Percentiles rank a stretch among this genome's conserved stretches.
These are phyloP conservation scores for Pediacus dermestoides DNA, from an alignment of 2,888 invertebrate species.

Conservation along the genomic window DNA sequence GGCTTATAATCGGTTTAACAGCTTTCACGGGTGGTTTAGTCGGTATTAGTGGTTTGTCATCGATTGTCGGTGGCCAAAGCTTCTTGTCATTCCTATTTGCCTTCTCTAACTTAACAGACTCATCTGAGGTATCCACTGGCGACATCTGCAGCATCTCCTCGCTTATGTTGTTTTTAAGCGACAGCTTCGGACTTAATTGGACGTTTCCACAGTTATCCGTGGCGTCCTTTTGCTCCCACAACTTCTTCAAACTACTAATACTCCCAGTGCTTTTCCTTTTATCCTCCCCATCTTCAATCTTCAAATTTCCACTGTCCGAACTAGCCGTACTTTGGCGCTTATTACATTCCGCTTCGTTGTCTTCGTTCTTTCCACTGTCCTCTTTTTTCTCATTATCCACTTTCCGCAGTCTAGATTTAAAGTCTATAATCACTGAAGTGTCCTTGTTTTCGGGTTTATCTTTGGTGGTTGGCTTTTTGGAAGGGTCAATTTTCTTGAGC, in stretches of 20 bases:
- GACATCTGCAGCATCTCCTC: slow-evolving; percentile 48
- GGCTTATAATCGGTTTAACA: slow-evolving; percentile 55
- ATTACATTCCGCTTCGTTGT: slow-evolving; percentile 43
- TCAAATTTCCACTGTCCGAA: slow-evolving; percentile 48
- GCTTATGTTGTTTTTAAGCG: slow-evolving; percentile 51
- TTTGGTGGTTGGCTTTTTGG: slow-evolving; percentile 55
- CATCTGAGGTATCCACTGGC: slow-evolving; percentile 47
- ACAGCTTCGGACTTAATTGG: slow-evolving; percentile 65
- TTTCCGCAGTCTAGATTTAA: slow-evolving; percentile 79
- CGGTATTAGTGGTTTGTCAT: slow-evolving; percentile 68
- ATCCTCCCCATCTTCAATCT: slow-evolving; percentile 64
- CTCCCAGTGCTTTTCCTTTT: slow-evolving; percentile 89
- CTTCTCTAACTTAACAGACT: slow-evolving; percentile 37
- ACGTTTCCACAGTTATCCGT: slow-evolving; percentile 51
- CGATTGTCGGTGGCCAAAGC: slow-evolving; percentile 54
- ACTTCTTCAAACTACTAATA: slow-evolving; percentile 85
- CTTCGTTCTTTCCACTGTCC: slow-evolving; percentile 29
- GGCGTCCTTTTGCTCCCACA: slow-evolving; percentile 83
- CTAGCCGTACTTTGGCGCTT: slow-evolving; percentile 51
- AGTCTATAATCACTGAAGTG: slow-evolving; percentile 69
- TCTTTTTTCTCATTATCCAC: slow-evolving; percentile 61
- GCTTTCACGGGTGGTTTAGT: slow-evolving; percentile 64
- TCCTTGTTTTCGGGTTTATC: slow-evolving; percentile 56
- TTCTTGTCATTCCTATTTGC: slow-evolving; percentile 49
- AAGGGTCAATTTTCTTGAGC: slow-evolving; percentile 70